phyloP scores from a whole-genome alignment of 37 sponge, comb jelly and placozoan genomes.

The Eunapius fragilis region DNA sequence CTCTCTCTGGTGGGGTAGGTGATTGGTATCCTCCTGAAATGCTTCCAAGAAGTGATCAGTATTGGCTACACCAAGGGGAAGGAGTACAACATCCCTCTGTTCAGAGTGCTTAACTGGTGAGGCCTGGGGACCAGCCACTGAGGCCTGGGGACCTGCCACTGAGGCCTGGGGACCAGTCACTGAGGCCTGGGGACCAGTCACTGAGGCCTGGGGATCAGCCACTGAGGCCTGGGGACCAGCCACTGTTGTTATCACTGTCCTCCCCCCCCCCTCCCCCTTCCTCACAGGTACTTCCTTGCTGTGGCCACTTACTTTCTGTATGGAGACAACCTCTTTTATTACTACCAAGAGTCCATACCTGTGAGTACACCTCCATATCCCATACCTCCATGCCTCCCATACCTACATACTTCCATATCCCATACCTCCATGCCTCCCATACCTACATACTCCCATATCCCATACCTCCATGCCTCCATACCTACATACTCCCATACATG shows the following conservation, averaged over 20 bases:
- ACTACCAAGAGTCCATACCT: slow-evolving; percentile 54
- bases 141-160: background rate
- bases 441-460: too few relatives aligned
- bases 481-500: too few relatives aligned
- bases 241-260: background rate
- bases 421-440: too few relatives aligned
- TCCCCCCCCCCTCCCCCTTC: background rate
- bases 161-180: too few relatives aligned
- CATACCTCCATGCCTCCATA: too few relatives aligned
- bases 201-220: too few relatives aligned
- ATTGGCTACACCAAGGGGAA: slow-evolving; percentile 94
- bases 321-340: slow-evolving; percentile 75
- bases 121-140: background rate
- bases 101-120: slow-evolving; percentile 86
- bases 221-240: slow-evolving; percentile 35
- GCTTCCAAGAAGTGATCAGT: slow-evolving; percentile 91
- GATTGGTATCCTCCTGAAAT: slow-evolving; percentile 71
- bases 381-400: background rate
- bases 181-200: too few relatives aligned
- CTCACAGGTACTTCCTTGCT: slow-evolving; percentile 73
- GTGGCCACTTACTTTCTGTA: slow-evolving; percentile 83
- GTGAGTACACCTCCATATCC: background rate
- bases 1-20: slow-evolving; percentile 25
- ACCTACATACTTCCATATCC: too few relatives aligned
- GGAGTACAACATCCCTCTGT: slow-evolving; percentile 88